Base-by-base conservation (phyloP, 1,140 invertebrate species). In the Globodera rostochiensis region DNA sequence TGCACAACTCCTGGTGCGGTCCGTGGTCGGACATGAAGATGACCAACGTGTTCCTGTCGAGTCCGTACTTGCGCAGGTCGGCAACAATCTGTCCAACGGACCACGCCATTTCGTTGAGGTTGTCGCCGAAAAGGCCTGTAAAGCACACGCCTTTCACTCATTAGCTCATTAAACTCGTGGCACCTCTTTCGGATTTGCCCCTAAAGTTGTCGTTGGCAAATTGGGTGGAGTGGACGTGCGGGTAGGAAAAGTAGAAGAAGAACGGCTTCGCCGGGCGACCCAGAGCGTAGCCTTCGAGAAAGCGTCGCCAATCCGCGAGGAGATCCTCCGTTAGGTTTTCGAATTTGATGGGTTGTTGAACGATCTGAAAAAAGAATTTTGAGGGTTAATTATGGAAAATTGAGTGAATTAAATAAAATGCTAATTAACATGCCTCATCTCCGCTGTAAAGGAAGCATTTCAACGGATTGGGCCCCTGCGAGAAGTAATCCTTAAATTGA, bases 191-290 rank as follows among this genome's bases (percentile, higher is more conserved):
- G 13, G 88, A 89, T 45, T 70, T 79, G 64, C 85, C 85, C 25
- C 73, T 78, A 69, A 90, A 90, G 15, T 74, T 69, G 74, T 85
- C 67, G 67, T 82, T 86, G 15, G 88, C 88, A 73, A 90, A 90
- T 77, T 90, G 90, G 15, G 82, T 83, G 11, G 80, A 82, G 73
- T 90, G 88, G 21, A 90, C 89, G 60, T 90, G 88, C 7, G 88
- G 88, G 60, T 90, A 90, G 19, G 87, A 87, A 79, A 90, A 90
- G 79, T 88, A 90, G 77, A 90, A 90, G 81, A 90, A 90, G 85
- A 90, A 90, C 0, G 88, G 88, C 25, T 74, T 75, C 15, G 81
- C 45, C 46, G 77, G 75, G 0, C 47, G 53, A 3, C 36, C 7
- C 50, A 79, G 25, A 50, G 66, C 73, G 19, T 73, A 45, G 46